A percentile compares a stretch with the other conserved stretches of the same genome.
These are phyloP conservation scores for Taurulus bubalis DNA, from an alignment of 2,113 vertebrate species.

Conservation along the genomic window DNA sequence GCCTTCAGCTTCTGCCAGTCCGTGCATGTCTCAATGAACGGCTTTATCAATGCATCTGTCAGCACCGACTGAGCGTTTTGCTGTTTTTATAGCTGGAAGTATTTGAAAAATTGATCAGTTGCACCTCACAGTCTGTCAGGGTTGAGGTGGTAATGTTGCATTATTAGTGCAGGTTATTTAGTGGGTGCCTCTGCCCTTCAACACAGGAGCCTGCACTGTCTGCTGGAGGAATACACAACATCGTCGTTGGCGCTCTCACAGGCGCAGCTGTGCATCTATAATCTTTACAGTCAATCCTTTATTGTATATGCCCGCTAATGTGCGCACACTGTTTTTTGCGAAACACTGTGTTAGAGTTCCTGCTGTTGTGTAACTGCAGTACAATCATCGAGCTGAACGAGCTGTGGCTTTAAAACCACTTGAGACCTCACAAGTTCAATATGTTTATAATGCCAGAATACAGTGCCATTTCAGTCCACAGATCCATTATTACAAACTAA, in stretches of 20 bases:
- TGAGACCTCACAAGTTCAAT: slow-evolving; percentile 43
- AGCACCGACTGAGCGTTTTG: neutral
- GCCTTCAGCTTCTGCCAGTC: slow-evolving; percentile 23
- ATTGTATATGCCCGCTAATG: neutral
- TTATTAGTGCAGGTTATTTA: neutral
- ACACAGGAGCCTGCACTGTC: neutral
- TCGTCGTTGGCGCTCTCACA: neutral
- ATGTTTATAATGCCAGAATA: slow-evolving; percentile 51
- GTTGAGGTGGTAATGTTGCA: slow-evolving; percentile 3
- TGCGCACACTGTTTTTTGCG: neutral
- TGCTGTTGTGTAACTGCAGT: slow-evolving; percentile 33
- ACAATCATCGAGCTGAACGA: slow-evolving; percentile 16
- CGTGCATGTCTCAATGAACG: slow-evolving; percentile 26
- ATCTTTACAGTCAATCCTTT: neutral
- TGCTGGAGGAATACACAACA: slow-evolving; percentile 19
- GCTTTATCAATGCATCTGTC: slow-evolving; percentile 50
- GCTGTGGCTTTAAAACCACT: slow-evolving; percentile 43
- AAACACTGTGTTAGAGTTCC: slow-evolving; percentile 10
- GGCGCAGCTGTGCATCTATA: neutral
- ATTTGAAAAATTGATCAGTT: neutral
- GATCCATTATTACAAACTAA: slow-evolving; percentile 49
- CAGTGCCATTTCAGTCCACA: slow-evolving; percentile 41
- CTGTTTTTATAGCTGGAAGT: slow-evolving; percentile 4
- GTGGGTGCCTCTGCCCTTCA: neutral
- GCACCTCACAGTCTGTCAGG: neutral